Evolutionary conservation across 2,113 vertebrate species (phyloP).

Genomic region (Murina feae): DNA sequence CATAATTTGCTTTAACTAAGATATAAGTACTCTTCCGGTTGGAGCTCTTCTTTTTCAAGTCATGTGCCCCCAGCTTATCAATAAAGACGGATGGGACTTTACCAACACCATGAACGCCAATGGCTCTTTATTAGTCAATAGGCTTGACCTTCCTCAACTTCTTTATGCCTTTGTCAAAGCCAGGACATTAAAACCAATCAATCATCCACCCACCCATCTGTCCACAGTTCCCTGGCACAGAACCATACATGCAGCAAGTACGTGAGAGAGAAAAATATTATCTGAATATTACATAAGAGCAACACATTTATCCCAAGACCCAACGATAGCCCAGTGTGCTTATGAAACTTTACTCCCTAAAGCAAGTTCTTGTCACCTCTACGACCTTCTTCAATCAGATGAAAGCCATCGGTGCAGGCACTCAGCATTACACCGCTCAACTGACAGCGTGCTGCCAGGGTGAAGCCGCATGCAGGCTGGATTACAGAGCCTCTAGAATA

Average conservation of each 20-base stretch:
- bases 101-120: neutral
- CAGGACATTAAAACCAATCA: neutral
- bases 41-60: neutral
- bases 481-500: neutral
- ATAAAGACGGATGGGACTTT: neutral
- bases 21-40: neutral
- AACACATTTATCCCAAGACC: neutral
- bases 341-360: constrained; percentile 40
- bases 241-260: neutral
- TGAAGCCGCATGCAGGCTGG: neutral
- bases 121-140: neutral
- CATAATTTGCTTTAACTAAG: neutral
- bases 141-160: neutral
- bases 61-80: neutral
- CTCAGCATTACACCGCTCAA: neutral
- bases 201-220: neutral
- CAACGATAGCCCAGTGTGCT: constrained; percentile 1
- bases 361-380: neutral
- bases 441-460: neutral
- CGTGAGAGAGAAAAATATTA: neutral
- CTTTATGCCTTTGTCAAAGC: neutral
- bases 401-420: neutral
- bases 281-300: neutral
- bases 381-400: constrained; percentile 8
- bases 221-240: neutral